phyloP scores from a whole-genome alignment of 2,797 vertebrate species.

The Gymnoscopelus braueri region DNA sequence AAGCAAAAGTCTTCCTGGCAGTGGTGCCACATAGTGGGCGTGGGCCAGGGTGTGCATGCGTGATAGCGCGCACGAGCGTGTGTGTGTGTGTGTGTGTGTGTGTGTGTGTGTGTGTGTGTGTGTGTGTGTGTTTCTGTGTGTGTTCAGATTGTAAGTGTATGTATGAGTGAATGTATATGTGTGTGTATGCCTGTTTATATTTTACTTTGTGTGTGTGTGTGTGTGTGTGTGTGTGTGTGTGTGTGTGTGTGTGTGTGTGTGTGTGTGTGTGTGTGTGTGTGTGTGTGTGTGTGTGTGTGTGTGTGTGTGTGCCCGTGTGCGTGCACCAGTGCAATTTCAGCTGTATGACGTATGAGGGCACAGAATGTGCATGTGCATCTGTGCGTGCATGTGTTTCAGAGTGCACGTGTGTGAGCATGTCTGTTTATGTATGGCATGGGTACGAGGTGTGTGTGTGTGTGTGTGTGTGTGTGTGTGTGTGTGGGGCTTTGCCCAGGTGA shows the following conservation, averaged over 20 bases:
- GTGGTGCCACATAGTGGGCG: slow-evolving; percentile 43
- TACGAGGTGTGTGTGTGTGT: too few relatives aligned
- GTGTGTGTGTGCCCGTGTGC: background rate
- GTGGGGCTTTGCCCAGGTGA: too few relatives aligned
- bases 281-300: slow-evolving; percentile 6
- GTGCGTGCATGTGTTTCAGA: too few relatives aligned
- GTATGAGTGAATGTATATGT: too few relatives aligned
- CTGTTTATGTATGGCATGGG: too few relatives aligned
- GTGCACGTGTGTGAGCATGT: too few relatives aligned
- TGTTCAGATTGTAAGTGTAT: too few relatives aligned
- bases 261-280: slow-evolving; percentile 1
- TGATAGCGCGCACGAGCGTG: slow-evolving; percentile 7
- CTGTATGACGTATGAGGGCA: too few relatives aligned
- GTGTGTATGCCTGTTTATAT: too few relatives aligned
- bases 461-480: too few relatives aligned
- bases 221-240: slow-evolving; percentile 8
- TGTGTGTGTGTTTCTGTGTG: background rate
- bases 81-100: slow-evolving; percentile 13
- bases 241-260: slow-evolving; percentile 9
- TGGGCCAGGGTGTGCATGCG: slow-evolving; percentile 21
- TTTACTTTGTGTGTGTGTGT: slow-evolving; percentile 8
- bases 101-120: slow-evolving; percentile 15
- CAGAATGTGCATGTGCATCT: too few relatives aligned
- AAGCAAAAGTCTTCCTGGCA: slow-evolving; percentile 85
- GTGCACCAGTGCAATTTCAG: too few relatives aligned